phyloP scores from a whole-genome alignment of 2,113 vertebrate species.

The Ophiodon elongatus region DNA sequence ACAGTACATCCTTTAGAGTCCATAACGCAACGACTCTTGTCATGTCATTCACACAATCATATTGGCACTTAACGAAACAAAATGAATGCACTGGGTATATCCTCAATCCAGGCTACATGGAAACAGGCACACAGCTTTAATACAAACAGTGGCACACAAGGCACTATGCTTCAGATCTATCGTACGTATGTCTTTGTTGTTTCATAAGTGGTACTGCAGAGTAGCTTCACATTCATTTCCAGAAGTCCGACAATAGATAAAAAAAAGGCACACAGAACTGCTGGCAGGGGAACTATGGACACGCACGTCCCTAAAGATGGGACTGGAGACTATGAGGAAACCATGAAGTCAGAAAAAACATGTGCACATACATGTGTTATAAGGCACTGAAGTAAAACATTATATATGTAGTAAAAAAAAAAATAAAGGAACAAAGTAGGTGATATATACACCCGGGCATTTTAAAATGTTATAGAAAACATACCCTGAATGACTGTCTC shows the following conservation, averaged over 20 bases:
- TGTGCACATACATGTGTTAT: conserved; percentile 74
- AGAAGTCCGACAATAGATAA: conserved; percentile 59
- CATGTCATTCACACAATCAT: conserved; percentile 73
- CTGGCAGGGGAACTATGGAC: conserved; percentile 46
- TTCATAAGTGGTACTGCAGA: conserved; percentile 56
- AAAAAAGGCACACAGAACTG: conserved; percentile 44
- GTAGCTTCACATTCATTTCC: conserved; percentile 68
- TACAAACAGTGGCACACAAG: conserved; percentile 52
- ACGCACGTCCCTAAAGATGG: conserved; percentile 30
- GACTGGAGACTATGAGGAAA: conserved; percentile 39
- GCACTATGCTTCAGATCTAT: conserved; percentile 41
- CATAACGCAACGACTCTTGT: conserved; percentile 45
- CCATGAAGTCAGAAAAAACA: conserved; percentile 60
- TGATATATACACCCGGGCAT: conserved; percentile 74
- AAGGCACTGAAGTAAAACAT: conserved; percentile 78
- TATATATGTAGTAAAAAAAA: conserved; percentile 74
- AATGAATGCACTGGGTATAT: conserved; percentile 56
- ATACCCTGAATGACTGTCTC: conserved; percentile 80
- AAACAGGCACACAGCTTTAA: conserved; percentile 43
- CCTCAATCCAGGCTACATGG: conserved; percentile 62
- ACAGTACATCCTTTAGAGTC: conserved; percentile 71
- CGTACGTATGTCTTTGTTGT: conserved; percentile 44
- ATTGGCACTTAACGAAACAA: conserved; percentile 57
- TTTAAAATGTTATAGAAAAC: conserved; percentile 77
- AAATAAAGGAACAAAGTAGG: conserved; percentile 41